Conservation (phyloP, 2,113 vertebrate genomes). For the Ochotona princeps region DNA sequence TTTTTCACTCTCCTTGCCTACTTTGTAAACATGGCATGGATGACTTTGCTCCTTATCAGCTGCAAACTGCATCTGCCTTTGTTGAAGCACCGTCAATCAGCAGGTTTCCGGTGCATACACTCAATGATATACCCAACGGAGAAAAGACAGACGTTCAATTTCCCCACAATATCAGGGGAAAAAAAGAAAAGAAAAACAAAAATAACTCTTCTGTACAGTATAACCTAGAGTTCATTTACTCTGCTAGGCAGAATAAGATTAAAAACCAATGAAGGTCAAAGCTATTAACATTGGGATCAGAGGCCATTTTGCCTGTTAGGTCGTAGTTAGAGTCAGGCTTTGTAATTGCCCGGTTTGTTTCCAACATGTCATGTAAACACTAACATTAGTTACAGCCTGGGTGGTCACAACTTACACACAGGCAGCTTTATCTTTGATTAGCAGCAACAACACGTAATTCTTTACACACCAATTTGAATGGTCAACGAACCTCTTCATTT, state of each 20-base stretch:
- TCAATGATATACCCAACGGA: slow-evolving; percentile 81
- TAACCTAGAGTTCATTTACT: slow-evolving; percentile 83
- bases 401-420: slow-evolving; percentile 77
- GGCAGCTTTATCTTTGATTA: slow-evolving; percentile 74
- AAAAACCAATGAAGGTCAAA: slow-evolving; percentile 86
- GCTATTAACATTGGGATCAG: slow-evolving; percentile 86
- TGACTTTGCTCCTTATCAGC: slow-evolving; percentile 88
- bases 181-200: slow-evolving; percentile 76
- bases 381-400: slow-evolving; percentile 78
- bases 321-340: slow-evolving; percentile 79
- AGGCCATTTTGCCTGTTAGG: slow-evolving; percentile 83
- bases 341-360: slow-evolving; percentile 85
- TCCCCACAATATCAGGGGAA: slow-evolving; percentile 63
- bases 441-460: slow-evolving; percentile 64
- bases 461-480: slow-evolving; percentile 80
- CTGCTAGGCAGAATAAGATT: slow-evolving; percentile 85
- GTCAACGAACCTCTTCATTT: slow-evolving; percentile 80
- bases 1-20: slow-evolving; percentile 84
- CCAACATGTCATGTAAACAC: slow-evolving; percentile 83
- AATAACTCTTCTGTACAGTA: slow-evolving; percentile 69
- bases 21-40: slow-evolving; percentile 88
- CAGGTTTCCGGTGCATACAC: slow-evolving; percentile 82
- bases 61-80: slow-evolving; percentile 86
- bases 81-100: slow-evolving; percentile 87
- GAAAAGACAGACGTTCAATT: slow-evolving; percentile 84